Evolutionary conservation across 2,888 invertebrate genomes (phyloP).

Genomic region (Heliothis peltigera): DNA sequence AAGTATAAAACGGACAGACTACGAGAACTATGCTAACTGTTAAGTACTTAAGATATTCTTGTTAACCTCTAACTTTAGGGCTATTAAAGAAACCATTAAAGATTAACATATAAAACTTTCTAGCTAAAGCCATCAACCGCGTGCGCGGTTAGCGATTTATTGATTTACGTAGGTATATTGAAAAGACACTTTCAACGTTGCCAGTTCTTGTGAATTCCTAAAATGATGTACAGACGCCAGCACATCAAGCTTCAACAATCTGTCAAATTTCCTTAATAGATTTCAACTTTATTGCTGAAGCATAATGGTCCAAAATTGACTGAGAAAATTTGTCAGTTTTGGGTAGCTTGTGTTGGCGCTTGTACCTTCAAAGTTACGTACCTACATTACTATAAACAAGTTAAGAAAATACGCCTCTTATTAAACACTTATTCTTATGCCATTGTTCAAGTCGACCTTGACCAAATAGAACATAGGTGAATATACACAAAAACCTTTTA

Average conservation of each 20-base stretch:
- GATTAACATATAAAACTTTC: not conserved
- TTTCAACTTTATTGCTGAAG: too few relatives aligned
- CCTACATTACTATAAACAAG: too few relatives aligned
- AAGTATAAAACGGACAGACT: not conserved
- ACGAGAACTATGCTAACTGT: constrained; percentile 4
- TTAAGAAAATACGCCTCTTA: too few relatives aligned
- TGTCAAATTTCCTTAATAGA: too few relatives aligned
- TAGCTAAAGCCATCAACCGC: not conserved
- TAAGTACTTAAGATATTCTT: not conserved
- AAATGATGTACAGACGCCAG: too few relatives aligned
- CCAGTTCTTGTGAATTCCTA: not conserved
- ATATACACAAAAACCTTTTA: not conserved
- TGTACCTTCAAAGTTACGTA: too few relatives aligned
- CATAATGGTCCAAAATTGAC: too few relatives aligned
- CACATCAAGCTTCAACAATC: too few relatives aligned
- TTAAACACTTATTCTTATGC: not conserved
- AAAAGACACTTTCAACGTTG: not conserved
- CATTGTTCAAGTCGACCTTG: constrained; percentile 10
- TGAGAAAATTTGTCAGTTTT: too few relatives aligned
- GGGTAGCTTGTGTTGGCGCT: too few relatives aligned
- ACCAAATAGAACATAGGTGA: not conserved
- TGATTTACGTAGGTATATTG: not conserved
- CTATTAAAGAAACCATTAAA: constrained; percentile 5
- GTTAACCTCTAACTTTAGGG: constrained; percentile 2
- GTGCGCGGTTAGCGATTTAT: not conserved